Conservation (phyloP, 1,140 invertebrate species). For the Drosophila pruinosa region DNA sequence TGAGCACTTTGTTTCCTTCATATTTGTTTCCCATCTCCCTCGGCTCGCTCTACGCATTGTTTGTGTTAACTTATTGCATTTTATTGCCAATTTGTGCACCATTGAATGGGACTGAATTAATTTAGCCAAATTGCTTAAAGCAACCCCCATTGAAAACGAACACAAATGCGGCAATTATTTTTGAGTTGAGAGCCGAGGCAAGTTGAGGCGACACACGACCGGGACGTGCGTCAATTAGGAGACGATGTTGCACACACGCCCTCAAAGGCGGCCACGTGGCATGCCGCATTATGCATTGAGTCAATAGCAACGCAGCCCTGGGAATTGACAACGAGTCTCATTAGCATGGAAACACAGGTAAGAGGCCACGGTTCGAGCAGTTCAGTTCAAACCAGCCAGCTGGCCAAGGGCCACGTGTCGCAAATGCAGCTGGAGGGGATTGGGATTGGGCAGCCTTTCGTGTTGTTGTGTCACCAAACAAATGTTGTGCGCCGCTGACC, state of each 20-base stretch:
- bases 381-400: constrained; percentile 34
- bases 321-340: constrained; percentile 40
- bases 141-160: constrained; percentile 32
- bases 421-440: background rate
- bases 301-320: constrained; percentile 41
- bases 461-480: constrained; percentile 67
- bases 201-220: constrained; percentile 64
- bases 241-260: constrained; percentile 48
- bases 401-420: constrained; percentile 62
- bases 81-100: constrained; percentile 61
- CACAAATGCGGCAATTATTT: constrained; percentile 77
- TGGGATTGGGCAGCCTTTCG: constrained; percentile 18
- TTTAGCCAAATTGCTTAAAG: constrained; percentile 62
- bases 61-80: constrained; percentile 35
- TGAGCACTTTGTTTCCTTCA: background rate
- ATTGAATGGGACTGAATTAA: constrained; percentile 60
- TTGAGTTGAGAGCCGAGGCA: constrained; percentile 49
- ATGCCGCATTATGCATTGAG: constrained; percentile 49
- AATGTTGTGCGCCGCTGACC: constrained; percentile 69
- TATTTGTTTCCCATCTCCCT: background rate
- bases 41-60: background rate
- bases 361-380: constrained; percentile 1
- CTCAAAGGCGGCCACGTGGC: constrained; percentile 52
- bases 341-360: constrained; percentile 50
- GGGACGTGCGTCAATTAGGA: constrained; percentile 72